Conservation (phyloP, 2,888 invertebrate genomes). For the Heliconius hortense region DNA sequence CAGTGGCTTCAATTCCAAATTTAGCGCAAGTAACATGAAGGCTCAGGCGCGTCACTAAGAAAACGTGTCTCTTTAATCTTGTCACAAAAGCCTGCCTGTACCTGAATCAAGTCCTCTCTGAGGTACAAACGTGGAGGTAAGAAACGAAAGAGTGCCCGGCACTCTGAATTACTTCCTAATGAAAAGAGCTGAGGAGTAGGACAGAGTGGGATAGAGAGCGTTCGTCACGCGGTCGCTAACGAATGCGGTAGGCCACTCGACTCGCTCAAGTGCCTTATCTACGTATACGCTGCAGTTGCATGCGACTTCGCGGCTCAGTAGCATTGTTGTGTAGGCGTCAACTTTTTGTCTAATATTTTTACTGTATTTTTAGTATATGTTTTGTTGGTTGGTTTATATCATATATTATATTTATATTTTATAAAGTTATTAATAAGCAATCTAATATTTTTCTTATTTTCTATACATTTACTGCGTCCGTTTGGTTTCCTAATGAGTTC, state of each 20-base stretch:
- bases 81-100: conserved; percentile 75
- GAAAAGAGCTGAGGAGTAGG: conserved; percentile 78
- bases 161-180: conserved; percentile 82
- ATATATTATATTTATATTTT: not conserved
- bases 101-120: conserved; percentile 78
- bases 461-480: conserved; percentile 3
- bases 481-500: conserved; percentile 30
- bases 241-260: conserved; percentile 73
- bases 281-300: conserved; percentile 44
- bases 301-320: conserved; percentile 50
- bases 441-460: conserved; percentile 9
- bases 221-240: conserved; percentile 77
- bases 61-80: conserved; percentile 79
- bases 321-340: conserved; percentile 41
- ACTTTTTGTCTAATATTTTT: conserved; percentile 40
- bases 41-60: conserved; percentile 59
- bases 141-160: conserved; percentile 78
- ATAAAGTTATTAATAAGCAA: not conserved
- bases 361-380: conserved; percentile 15
- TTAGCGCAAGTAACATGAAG: conserved; percentile 64
- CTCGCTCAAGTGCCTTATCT: conserved; percentile 56
- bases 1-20: conserved; percentile 69
- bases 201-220: conserved; percentile 63
- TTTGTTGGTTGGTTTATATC: not conserved
- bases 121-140: conserved; percentile 74